These are phyloP conservation scores for Cyprinodon diabolis DNA, from an alignment of 2,797 vertebrate genomes.

Conservation along the genomic window DNA sequence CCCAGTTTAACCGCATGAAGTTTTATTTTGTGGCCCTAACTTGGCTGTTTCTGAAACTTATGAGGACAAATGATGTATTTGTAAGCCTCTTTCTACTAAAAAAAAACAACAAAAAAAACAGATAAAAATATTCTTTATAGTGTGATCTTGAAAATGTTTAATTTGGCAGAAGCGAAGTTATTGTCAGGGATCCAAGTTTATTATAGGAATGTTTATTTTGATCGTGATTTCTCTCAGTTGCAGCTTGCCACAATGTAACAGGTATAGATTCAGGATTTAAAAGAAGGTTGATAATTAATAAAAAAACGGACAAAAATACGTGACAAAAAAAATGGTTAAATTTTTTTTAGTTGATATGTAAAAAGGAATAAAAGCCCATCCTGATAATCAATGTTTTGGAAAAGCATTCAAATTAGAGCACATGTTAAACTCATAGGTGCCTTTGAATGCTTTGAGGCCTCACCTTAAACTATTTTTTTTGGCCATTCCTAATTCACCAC, in stretches of 20 bases:
- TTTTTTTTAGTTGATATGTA: neutral
- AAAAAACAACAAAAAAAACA: neutral
- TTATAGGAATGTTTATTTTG: too few relatives aligned
- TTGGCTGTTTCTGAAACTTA: neutral
- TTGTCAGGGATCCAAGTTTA: neutral
- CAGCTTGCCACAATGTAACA: neutral
- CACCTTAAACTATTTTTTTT: constrained; percentile 35
- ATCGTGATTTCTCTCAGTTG: neutral
- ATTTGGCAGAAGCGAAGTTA: too few relatives aligned
- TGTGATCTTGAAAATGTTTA: neutral
- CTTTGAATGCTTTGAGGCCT: constrained; percentile 45
- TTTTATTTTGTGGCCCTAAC: neutral
- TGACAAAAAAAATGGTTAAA: neutral
- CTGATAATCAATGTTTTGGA: constrained; percentile 47
- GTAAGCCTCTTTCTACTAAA: neutral
- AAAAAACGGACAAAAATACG: neutral
- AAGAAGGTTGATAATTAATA: neutral
- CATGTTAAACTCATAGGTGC: constrained; percentile 39
- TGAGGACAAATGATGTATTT: neutral
- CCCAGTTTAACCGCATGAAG: neutral
- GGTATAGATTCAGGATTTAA: neutral
- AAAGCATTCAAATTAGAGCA: constrained; percentile 25
- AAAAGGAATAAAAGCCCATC: constrained; percentile 1
- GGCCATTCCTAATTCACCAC: neutral
- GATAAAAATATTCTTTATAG: neutral